Evolutionary conservation across 2,797 vertebrate genomes (phyloP), one percentile per base, ranked within the genome.

Genomic region (Cossypha caffra): DNA sequence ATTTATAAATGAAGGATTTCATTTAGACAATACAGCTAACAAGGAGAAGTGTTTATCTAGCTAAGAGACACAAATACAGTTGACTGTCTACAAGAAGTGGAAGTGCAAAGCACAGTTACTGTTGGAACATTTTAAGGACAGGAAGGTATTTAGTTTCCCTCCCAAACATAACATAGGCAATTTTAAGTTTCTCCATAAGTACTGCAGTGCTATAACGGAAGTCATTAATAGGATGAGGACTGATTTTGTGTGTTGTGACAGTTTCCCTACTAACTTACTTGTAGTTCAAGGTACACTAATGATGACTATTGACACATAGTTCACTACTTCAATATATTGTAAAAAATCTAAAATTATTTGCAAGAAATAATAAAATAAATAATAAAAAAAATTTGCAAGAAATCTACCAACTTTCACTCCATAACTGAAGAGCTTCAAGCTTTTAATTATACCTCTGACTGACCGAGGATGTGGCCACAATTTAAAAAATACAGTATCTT

Each of bases 291-390:
- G 71, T 38, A 68, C 18, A 19, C 16, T 28, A 55, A 59, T 9
- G 16, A 64, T 0, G 13, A 1, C 16, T 54, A 54, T 1, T 43
- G 31, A 85, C 45, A 51, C 2, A 19, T 1, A 66, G 28, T 9
- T 92, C n/a, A 38, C 25, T 64, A 28, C 37, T 40, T 51, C 66
- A 50, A 14, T 17, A 9, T 18, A 28, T 18, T 48, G 17, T 7
- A 13, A 42, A 17, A 42, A 42, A 42, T 42, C 40, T 42, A 42
- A 42, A 18, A 42, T 42, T 42, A 42, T 9, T 42, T 42, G 40
- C 17, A 42, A 42, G 40, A 42, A 42, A 42, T 42, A 42, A 18
- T 9, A 42, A 18, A 42, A 38, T 38, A 38, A 15, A 38, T 14
- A 38, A 38, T 38, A 38, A 38, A 14, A 38, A 42, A 42, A 42